Percentiles rank a stretch among this genome's conserved stretches.
Evolutionary conservation across 1,140 invertebrate genomes (phyloP).

Genomic region (Rhyacophila brunnea): DNA sequence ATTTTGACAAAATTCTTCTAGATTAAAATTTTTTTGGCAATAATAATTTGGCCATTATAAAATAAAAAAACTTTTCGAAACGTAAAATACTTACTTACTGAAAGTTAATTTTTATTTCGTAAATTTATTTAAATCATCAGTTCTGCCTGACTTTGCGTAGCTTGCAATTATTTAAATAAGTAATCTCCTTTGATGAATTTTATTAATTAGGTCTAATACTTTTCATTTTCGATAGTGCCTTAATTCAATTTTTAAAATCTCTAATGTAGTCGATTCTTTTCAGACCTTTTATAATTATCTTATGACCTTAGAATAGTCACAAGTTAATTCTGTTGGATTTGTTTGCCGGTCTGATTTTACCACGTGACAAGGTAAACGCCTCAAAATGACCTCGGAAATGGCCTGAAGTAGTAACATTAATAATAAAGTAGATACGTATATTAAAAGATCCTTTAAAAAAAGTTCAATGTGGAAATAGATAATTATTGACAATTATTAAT

Average conservation of each 20-base stretch:
- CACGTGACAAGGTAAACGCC: neutral
- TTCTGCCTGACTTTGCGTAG: no score
- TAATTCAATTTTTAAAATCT: conserved; percentile 9
- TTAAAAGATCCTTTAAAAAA: conserved; percentile 6
- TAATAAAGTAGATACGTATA: conserved; percentile 10
- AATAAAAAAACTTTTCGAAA: no score
- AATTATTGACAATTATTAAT: conserved; percentile 8
- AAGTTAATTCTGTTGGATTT: neutral
- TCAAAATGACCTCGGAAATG: conserved; percentile 22
- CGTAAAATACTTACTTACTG: no score
- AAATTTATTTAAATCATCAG: no score
- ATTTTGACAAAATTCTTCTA: no score
- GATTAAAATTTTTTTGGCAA: no score
- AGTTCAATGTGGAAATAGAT: conserved; percentile 6
- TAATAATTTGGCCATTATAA: no score
- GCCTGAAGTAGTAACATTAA: conserved; percentile 16
- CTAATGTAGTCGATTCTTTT: neutral
- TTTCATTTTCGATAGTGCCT: conserved; percentile 14
- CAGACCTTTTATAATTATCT: neutral
- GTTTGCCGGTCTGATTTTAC: conserved; percentile 1
- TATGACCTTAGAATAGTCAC: neutral
- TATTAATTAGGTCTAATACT: no score
- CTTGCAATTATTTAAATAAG: no score
- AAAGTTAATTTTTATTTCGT: no score
- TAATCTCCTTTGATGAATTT: no score